Percentiles rank a stretch among this genome's conserved stretches.
phyloP scores from a whole-genome alignment of 1,140 invertebrate genomes.

The Lepidurus packardi region DNA sequence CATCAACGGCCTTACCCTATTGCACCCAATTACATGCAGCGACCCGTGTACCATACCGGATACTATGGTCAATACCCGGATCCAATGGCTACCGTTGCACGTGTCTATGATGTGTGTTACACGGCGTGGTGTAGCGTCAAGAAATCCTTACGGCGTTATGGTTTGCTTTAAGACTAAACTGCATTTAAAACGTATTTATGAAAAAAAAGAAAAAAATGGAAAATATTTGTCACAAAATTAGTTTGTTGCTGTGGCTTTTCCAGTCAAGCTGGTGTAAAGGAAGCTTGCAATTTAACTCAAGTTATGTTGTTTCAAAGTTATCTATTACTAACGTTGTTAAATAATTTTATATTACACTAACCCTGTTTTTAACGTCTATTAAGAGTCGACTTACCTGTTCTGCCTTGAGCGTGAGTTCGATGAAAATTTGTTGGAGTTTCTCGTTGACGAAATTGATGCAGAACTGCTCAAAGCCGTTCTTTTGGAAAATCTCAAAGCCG shows the following conservation, averaged over 20 bases:
- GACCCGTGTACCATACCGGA: slow-evolving; percentile 20
- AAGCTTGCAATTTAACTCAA: neutral
- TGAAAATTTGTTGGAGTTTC: slow-evolving; percentile 73
- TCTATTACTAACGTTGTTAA: neutral
- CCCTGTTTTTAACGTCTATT: neutral
- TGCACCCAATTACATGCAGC: slow-evolving; percentile 20
- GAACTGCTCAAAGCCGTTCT: slow-evolving; percentile 73
- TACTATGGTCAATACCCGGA: slow-evolving; percentile 8
- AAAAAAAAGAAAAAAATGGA: no score
- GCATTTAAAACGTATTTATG: no score
- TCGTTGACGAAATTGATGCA: slow-evolving; percentile 93
- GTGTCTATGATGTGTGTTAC: slow-evolving; percentile 31
- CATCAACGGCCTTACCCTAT: slow-evolving; percentile 17
- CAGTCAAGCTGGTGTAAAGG: neutral
- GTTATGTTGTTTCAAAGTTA: neutral
- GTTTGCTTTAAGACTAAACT: slow-evolving; percentile 19
- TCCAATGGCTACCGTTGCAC: neutral
- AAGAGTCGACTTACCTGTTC: slow-evolving; percentile 52
- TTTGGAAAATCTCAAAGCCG: slow-evolving; percentile 61
- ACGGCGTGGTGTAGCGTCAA: slow-evolving; percentile 30
- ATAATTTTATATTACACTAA: neutral
- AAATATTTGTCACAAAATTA: neutral
- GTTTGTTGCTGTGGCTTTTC: neutral
- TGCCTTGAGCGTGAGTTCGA: slow-evolving; percentile 66
- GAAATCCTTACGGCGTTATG: slow-evolving; percentile 11